These are phyloP conservation scores for Brachionus calyciflorus DNA, from an alignment of 1,140 invertebrate species.

Conservation along the genomic window DNA sequence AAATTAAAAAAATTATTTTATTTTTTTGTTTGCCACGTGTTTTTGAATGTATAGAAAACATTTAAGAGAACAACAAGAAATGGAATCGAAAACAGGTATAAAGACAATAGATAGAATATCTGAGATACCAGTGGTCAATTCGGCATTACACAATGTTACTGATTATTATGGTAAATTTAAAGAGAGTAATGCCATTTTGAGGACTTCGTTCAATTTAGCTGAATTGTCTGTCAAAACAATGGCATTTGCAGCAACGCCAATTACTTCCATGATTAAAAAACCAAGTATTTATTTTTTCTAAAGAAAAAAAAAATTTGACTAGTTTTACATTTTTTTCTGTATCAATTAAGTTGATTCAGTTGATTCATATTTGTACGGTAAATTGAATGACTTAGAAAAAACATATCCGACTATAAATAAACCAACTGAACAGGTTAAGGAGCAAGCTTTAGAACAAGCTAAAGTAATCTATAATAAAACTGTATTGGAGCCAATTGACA, in stretches of 20 bases:
- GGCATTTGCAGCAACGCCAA: constrained; percentile 37
- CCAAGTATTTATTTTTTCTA: neutral
- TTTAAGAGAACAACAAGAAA: constrained; percentile 37
- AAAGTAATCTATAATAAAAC: constrained; percentile 25
- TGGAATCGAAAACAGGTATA: constrained; percentile 4
- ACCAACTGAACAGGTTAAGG: constrained; percentile 13
- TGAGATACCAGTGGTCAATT: constrained; percentile 7
- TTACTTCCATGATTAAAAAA: constrained; percentile 23
- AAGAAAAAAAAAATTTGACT: neutral
- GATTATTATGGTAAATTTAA: constrained; percentile 29
- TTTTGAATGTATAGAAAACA: constrained; percentile 41
- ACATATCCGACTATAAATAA: neutral
- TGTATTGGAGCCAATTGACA: neutral
- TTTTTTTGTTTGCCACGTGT: neutral
- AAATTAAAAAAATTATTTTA: too few relatives aligned
- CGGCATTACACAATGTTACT: constrained; percentile 13
- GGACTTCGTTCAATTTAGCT: constrained; percentile 32
- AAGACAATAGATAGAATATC: constrained; percentile 18
- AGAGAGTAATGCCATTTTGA: constrained; percentile 5
- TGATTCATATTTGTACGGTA: constrained; percentile 24
- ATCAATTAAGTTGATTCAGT: constrained; percentile 4
- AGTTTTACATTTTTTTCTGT: neutral
- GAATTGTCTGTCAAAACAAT: constrained; percentile 23
- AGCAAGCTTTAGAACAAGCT: neutral
- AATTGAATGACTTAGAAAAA: constrained; percentile 19